Evolutionary conservation across 2,797 vertebrate species (phyloP), one percentile per base, ranked within the genome.

Genomic region (Halcyon leucocephala): DNA sequence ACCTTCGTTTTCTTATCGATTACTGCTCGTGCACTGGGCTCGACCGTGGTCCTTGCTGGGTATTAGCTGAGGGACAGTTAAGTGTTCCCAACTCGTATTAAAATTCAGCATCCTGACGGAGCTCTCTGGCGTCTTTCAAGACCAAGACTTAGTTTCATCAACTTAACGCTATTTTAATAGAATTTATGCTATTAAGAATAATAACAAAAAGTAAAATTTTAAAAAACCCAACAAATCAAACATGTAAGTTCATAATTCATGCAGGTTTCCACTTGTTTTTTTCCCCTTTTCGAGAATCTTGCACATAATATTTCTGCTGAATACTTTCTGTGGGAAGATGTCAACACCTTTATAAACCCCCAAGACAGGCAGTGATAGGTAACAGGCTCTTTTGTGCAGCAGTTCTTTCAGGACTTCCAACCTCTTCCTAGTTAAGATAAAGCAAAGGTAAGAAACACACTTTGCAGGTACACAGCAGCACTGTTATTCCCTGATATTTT

Each of bases 401-500:
- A 48, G 11, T 12, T 65, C 41, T 41, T 86, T 82, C 35, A 66
- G 44, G 51, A 62, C 41, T 16, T 14, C 31, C 69, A 67, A 82
- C 41, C 35, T 66, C 11, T 73, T 62, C 52, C 74, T 51, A 67
- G 42, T 67, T 93, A 62, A 66, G 60, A n/a, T 8, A 33, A 52
- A 10, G 20, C 46, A 37, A 62, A 83, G 25, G 82, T 57, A 90
- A 58, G 37, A 54, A 61, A 51, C 21, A 8, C 24, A 8, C 26
- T 57, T 44, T 2, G 31, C 55, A 57, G 71, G 69, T 61, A 87
- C 31, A 14, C 1, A 28, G 58, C 58, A 84, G 70, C 46, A 12
- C 72, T 49, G n/a, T 61, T 67, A 48, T n/a, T 67, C 60, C 39
- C 78, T 86, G 76, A 49, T 78, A 21, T 65, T 93, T 93, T 76